Evolutionary conservation across 2,888 invertebrate species (phyloP), one percentile per base, ranked within the genome.

Genomic region (Drosophila mimetica): DNA sequence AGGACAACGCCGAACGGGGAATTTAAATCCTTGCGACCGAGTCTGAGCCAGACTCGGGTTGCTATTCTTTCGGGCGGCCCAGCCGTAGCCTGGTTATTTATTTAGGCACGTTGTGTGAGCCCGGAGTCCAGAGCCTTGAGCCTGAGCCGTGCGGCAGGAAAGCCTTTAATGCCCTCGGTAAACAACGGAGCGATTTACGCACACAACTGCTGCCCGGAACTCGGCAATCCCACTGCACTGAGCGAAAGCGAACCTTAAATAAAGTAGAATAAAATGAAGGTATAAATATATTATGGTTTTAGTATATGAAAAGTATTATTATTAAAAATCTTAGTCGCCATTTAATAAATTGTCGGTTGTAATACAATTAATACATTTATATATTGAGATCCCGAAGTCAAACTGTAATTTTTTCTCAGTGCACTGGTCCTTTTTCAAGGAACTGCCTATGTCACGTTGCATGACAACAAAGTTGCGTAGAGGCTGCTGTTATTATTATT

Each of bases 141-240:
- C 50, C 71, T 76, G 58, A 59, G 67, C 53, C 48, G 78, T 79
- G 55, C 59, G 42, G 52, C 44, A 64, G 59, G 61, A 88, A 88
- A 86, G 75, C 87, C 78, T 80, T 86, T 88, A 88, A 86, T 88
- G 81, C 86, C 53, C 39, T 41, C 48, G 69, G 77, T 79, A 86
- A 88, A 86, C 85, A 85, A 82, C 63, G 77, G 73, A 74, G 85
- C 85, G 79, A 87, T 76, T 76, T 79, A 84, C 74, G 74, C 86
- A 83, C 80, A 71, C 80, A 76, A 53, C 42, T 75, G 64, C 42
- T 37, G 46, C 59, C 50, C 22, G 52, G 63, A 51, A 51, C 37
- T 48, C 36, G 9, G n/a, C 39, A 14, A 34, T 44, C 13, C 46
- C 14, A 30, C 28, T 5, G n/a, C 46, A 61, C 60, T 37, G 60